A percentile compares a stretch with the other conserved stretches of the same genome.
Conservation (phyloP, 1,140 invertebrate species). For the Drosophila kanapiae region DNA sequence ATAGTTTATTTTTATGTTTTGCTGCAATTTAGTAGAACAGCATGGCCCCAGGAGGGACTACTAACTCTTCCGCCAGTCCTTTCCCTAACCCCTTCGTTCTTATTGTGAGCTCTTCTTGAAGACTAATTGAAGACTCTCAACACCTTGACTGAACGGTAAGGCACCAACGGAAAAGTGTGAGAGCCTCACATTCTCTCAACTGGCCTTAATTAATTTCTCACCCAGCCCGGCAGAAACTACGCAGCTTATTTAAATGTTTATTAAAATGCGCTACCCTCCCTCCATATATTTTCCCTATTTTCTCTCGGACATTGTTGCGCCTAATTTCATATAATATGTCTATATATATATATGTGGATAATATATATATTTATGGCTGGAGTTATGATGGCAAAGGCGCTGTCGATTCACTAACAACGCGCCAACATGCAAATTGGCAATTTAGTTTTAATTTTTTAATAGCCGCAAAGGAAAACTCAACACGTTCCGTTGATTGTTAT, state of each 20-base stretch:
- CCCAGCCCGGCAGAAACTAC: conserved; percentile 46
- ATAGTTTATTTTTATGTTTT: conserved; percentile 53
- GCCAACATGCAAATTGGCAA: conserved; percentile 66
- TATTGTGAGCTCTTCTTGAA: conserved; percentile 11
- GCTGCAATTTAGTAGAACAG: conserved; percentile 54
- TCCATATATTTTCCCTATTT: not conserved
- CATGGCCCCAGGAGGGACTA: conserved; percentile 30
- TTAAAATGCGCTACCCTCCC: conserved; percentile 32
- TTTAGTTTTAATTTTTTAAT: conserved; percentile 70
- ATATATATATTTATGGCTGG: conserved; percentile 42
- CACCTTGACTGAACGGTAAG: conserved; percentile 28
- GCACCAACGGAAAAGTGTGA: conserved; percentile 23
- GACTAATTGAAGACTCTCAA: conserved; percentile 57
- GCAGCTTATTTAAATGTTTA: conserved; percentile 60
- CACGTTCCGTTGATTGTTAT: conserved; percentile 53
- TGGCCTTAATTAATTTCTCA: conserved; percentile 49
- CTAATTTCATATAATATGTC: conserved; percentile 48
- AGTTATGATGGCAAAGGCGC: conserved; percentile 41
- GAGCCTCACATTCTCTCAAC: conserved; percentile 37
- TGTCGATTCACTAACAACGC: conserved; percentile 58
- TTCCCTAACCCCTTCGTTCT: too few relatives aligned
- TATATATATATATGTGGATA: conserved; percentile 36
- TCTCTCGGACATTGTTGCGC: conserved; percentile 46
- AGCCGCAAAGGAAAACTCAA: conserved; percentile 55
- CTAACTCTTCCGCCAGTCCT: conserved; percentile 15